Conservation (phyloP, 30 jellyfish, hydroid and myxozoan genomes). For the Hydractinia echinata region DNA sequence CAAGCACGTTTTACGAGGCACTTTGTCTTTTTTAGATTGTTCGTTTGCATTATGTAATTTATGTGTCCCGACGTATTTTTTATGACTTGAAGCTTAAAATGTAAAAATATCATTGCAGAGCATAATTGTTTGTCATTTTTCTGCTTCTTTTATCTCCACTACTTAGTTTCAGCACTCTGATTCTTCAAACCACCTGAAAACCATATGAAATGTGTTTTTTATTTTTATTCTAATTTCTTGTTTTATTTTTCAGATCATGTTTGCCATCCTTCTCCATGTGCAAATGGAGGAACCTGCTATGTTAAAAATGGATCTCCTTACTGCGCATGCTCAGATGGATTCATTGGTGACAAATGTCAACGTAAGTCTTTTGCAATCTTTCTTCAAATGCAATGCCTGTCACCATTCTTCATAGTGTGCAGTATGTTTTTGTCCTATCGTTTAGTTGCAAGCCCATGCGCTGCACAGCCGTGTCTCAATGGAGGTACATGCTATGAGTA, state of each 20-base stretch:
- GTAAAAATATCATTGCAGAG: too few species aligned
- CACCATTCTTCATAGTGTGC: background rate
- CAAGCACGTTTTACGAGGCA: too few species aligned
- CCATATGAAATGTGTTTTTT: background rate
- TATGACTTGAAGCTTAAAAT: too few species aligned
- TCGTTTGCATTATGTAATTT: too few species aligned
- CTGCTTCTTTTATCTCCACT: too few species aligned
- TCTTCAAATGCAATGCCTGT: background rate
- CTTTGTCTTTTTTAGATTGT: too few species aligned
- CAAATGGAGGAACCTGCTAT: constrained; percentile 96
- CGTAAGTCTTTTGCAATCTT: constrained; percentile 40
- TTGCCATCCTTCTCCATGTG: constrained; percentile 95
- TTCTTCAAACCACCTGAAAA: background rate
- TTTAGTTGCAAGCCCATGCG: constrained; percentile 99
- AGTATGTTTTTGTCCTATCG: background rate
- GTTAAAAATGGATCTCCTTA: constrained; percentile 92
- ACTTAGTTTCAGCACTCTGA: too few species aligned
- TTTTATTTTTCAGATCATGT: constrained; percentile 69
- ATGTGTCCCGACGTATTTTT: too few species aligned
- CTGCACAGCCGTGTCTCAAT: constrained; percentile 96
- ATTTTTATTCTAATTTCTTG: background rate
- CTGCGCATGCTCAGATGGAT: constrained; percentile 97
- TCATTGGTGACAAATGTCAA: constrained; percentile 93
- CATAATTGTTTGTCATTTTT: too few species aligned
- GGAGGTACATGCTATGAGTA: constrained; percentile 98